Conservation (phyloP, 2,113 vertebrate genomes). For the Antechinus flavipes region DNA sequence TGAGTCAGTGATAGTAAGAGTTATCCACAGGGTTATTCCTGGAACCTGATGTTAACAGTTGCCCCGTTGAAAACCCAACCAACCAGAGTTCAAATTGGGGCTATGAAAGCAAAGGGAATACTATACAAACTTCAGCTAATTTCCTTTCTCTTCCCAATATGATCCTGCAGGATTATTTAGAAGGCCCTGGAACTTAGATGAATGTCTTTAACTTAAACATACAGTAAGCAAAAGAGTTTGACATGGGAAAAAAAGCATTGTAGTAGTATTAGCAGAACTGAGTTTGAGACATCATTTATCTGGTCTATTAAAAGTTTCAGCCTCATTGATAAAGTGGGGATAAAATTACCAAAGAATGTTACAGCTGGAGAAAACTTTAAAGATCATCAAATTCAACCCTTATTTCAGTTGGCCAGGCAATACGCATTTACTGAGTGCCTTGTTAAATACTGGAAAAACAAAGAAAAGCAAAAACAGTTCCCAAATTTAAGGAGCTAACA, state of each 20-base stretch:
- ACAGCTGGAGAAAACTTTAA: neutral
- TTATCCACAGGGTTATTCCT: neutral
- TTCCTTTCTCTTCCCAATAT: neutral
- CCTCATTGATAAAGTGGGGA: neutral
- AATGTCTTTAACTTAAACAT: neutral
- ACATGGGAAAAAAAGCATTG: neutral
- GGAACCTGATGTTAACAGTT: neutral
- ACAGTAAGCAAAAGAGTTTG: neutral
- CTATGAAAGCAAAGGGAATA: neutral
- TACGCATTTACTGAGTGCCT: neutral
- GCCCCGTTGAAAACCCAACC: neutral
- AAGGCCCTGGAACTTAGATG: neutral
- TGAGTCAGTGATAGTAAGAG: neutral
- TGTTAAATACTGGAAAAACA: neutral
- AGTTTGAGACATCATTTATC: neutral
- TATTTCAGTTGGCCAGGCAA: neutral
- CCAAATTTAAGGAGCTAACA: neutral
- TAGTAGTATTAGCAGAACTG: neutral
- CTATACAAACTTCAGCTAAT: neutral
- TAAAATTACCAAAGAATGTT: neutral
- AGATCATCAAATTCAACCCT: neutral
- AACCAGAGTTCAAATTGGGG: neutral
- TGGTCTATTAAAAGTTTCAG: neutral
- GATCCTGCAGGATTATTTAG: neutral
- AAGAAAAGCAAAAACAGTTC: neutral